These are phyloP conservation scores for Cephus pygmeus DNA, from an alignment of 2,888 invertebrate genomes.

Conservation along the genomic window DNA sequence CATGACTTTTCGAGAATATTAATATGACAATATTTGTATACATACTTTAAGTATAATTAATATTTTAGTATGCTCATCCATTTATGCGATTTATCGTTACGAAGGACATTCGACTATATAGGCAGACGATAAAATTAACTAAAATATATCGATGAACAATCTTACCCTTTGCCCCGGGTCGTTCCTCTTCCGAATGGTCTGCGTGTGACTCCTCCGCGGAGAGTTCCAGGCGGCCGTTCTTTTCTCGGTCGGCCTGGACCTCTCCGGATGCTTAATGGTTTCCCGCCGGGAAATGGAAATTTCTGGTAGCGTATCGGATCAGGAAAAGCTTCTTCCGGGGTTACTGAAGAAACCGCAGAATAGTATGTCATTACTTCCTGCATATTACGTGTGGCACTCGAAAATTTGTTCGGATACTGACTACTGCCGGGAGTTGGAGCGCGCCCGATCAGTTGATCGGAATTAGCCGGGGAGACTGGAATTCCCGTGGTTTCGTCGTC, in stretches of 20 bases:
- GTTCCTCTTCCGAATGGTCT: slow-evolving; percentile 60
- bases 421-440: slow-evolving; percentile 54
- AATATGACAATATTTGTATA: background rate
- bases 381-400: slow-evolving; percentile 1
- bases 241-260: slow-evolving; percentile 85
- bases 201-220: slow-evolving; percentile 52
- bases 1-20: background rate
- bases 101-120: background rate
- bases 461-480: slow-evolving; percentile 67
- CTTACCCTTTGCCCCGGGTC: slow-evolving; percentile 60
- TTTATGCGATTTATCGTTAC: background rate
- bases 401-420: slow-evolving; percentile 25
- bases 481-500: slow-evolving; percentile 72
- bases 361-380: background rate
- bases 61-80: background rate
- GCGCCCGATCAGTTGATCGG: slow-evolving; percentile 60
- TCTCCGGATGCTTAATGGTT: slow-evolving; percentile 73
- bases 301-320: slow-evolving; percentile 73
- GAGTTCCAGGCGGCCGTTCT: slow-evolving; percentile 72
- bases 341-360: slow-evolving; percentile 43
- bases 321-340: slow-evolving; percentile 75
- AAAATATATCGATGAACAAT: slow-evolving; percentile 2
- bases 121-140: background rate
- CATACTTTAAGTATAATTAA: background rate
- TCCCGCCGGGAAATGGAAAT: slow-evolving; percentile 68